Base-by-base conservation (phyloP, 2,888 invertebrate genomes). In the Caenorhabditis sp. region DNA sequence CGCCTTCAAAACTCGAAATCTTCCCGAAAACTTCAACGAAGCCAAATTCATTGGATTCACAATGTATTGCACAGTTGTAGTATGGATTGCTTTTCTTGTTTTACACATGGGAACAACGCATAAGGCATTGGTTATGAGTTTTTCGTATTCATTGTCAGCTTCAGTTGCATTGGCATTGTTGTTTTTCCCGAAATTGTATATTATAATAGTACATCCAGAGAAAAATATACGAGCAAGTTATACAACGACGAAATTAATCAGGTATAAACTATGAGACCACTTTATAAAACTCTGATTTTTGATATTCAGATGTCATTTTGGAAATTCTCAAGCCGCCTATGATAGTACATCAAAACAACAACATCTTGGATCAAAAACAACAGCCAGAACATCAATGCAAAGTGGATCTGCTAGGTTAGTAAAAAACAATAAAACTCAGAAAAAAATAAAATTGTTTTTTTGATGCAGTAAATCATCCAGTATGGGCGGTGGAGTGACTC, bases 1-100 rank as follows among this genome's bases (percentile, higher is more conserved):
- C 88, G 97, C 97, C 0, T 92, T 96, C 0, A 92, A 95, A 58
- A 96, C 95, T 0, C 91, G 97, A 80, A 97, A 97, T 90, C 94
- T 97, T 76, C 99, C 97, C 0, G 97, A 97, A 89, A 96, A 96
- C 52, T 99, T 97, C 89, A 97, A 99, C 89, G 97, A 96, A 90
- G 89, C 89, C 38, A 88, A 87, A 72, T 88, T 87, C 69, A 88
- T 88, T 59, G 88, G 97, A 92, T 97, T 99, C 90, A 96, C 97
- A 26, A 97, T 99, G 97, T 86, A 86, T 70, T 86, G 86, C 68
- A 86, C 86, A n/a, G 67, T 86, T 25, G 86, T 86, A 8, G 85
- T 86, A n/a, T 97, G 97, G 97, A 90, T 95, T 80, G 97, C 97
- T 23, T 97, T 97, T 89, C 94, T 97, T 67, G 95, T 97, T 7